Percentiles rank a stretch among this genome's conserved stretches.
Evolutionary conservation across 2,113 vertebrate species (phyloP).

Genomic region (Perca schrenkii): DNA sequence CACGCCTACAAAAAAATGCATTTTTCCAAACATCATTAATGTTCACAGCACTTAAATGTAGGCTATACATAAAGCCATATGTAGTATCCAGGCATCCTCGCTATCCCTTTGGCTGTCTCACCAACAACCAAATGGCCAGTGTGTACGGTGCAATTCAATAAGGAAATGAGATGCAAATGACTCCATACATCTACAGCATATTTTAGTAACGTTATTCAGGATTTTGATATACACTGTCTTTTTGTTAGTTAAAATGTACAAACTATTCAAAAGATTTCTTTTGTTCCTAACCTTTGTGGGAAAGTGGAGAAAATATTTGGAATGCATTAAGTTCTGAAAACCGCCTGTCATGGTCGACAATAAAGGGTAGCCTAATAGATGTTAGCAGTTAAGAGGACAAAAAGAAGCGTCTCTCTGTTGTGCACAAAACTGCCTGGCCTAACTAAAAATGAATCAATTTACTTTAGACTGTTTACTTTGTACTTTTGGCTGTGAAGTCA

Average conservation of each 20-base stretch:
- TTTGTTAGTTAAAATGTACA: constrained; percentile 75
- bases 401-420: constrained; percentile 79
- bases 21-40: not conserved
- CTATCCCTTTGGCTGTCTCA: constrained; percentile 39
- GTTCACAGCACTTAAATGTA: constrained; percentile 11
- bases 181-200: constrained; percentile 63
- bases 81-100: constrained; percentile 10
- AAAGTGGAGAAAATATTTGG: constrained; percentile 81
- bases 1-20: rapidly evolving
- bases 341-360: constrained; percentile 81
- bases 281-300: constrained; percentile 65
- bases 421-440: constrained; percentile 75
- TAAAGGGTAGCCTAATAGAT: constrained; percentile 80
- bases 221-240: constrained; percentile 67
- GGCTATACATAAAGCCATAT: constrained; percentile 4
- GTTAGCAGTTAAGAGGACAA: constrained; percentile 78
- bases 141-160: constrained; percentile 58
- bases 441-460: constrained; percentile 87
- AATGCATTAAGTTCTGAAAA: constrained; percentile 80
- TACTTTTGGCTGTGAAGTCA: constrained; percentile 83
- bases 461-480: constrained; percentile 85
- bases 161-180: constrained; percentile 80
- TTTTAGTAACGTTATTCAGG: constrained; percentile 71
- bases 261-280: constrained; percentile 75
- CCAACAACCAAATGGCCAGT: constrained; percentile 17